Conservation (phyloP, 2,888 invertebrate species). For the Tachina grossa region DNA sequence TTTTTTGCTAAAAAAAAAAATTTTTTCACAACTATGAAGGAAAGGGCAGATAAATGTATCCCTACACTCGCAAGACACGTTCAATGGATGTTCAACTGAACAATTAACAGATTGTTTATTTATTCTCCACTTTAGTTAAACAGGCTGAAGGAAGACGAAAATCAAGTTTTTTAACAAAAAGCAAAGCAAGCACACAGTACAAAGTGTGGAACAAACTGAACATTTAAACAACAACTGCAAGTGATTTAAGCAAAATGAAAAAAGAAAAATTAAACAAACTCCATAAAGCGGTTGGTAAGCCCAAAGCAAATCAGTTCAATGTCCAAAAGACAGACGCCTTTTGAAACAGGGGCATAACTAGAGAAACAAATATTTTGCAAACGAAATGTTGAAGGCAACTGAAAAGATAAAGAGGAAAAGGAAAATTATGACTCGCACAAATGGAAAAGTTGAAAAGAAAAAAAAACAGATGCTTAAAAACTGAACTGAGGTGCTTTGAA, state of each 20-base stretch:
- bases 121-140: not conserved
- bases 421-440: slow-evolving; percentile 20
- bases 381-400: not conserved
- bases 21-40: not conserved
- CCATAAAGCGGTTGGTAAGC: not conserved
- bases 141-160: not conserved
- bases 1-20: not conserved
- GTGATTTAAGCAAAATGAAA: not conserved
- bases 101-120: slow-evolving; percentile 43
- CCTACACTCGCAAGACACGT: not conserved
- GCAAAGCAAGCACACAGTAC: too few relatives aligned
- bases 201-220: not conserved
- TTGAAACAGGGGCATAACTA: not conserved
- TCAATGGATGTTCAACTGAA: not conserved
- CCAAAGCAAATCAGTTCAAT: not conserved
- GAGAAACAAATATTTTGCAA: not conserved
- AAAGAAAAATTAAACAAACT: not conserved
- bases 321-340: not conserved
- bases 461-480: not conserved
- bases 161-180: not conserved
- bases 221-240: not conserved
- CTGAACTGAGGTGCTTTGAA: not conserved
- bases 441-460: not conserved
- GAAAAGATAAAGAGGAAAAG: slow-evolving; percentile 3
- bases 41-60: too few relatives aligned